Percentiles rank a stretch among this genome's conserved stretches.
Evolutionary conservation across 2,113 vertebrate species (phyloP).

Genomic region (Mystacornis crossleyi): DNA sequence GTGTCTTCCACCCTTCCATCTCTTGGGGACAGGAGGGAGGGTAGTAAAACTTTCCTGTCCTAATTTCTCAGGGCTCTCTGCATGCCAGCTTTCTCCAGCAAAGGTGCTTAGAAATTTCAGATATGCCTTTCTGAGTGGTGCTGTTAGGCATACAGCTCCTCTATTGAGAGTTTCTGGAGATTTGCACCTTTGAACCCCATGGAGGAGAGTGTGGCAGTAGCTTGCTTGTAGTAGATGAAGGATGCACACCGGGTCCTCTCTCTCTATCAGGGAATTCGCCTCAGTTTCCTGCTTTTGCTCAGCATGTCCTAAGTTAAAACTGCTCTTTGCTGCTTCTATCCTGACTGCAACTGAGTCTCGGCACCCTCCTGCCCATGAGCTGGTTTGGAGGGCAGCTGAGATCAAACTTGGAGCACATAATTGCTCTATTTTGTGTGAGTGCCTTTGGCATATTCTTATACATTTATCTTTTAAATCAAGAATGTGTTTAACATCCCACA

Average conservation of each 20-base stretch:
- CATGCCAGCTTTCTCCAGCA: neutral
- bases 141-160: neutral
- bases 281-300: neutral
- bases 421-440: neutral
- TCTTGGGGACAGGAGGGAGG: neutral
- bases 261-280: neutral
- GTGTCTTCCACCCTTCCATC: neutral
- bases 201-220: neutral
- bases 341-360: neutral
- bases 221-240: neutral
- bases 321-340: neutral
- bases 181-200: neutral
- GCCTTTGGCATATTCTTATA: neutral
- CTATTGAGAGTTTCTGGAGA: neutral
- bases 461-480: neutral
- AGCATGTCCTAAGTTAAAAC: neutral
- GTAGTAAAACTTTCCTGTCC: neutral
- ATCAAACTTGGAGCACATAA: fast-evolving
- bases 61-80: neutral
- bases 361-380: neutral
- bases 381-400: neutral
- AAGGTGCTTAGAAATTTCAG: neutral
- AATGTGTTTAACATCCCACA: neutral
- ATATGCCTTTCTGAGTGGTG: neutral
- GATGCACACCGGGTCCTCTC: neutral